Evolutionary conservation across 2,888 invertebrate species (phyloP).

Genomic region (Drosophila ustulata): DNA sequence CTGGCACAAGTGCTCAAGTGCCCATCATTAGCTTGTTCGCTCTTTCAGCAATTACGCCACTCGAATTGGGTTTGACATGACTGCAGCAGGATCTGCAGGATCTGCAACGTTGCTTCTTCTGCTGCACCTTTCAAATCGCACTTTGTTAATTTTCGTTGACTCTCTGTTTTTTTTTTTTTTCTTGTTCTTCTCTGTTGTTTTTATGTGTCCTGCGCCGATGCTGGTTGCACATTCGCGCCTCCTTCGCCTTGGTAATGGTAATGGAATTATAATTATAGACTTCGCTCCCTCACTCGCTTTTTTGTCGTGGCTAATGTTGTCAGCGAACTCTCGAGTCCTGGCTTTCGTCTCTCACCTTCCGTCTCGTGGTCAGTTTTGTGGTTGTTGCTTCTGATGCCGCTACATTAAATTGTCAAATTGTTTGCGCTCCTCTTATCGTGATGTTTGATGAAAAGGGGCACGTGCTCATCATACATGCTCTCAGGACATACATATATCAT

Average conservation of each 20-base stretch:
- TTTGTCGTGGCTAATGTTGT: constrained; percentile 77
- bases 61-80: constrained; percentile 73
- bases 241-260: constrained; percentile 68
- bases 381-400: constrained; percentile 61
- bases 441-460: constrained; percentile 56
- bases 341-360: not conserved
- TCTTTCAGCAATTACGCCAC: constrained; percentile 71
- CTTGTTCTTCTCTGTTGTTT: constrained; percentile 24
- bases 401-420: constrained; percentile 84
- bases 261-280: constrained; percentile 84
- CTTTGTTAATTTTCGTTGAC: constrained; percentile 54
- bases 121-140: constrained; percentile 77
- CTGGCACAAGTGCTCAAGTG: constrained; percentile 45
- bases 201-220: constrained; percentile 48
- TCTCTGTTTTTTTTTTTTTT: not conserved
- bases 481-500: not conserved
- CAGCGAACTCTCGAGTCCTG: constrained; percentile 43
- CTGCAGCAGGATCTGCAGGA: constrained; percentile 47
- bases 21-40: constrained; percentile 68
- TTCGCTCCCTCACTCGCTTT: constrained; percentile 57
- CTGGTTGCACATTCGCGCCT: constrained; percentile 52
- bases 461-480: constrained; percentile 60
- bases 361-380: constrained; percentile 38
- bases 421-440: constrained; percentile 75
- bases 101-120: constrained; percentile 49